Percentiles rank a stretch among this genome's conserved stretches.
These are phyloP conservation scores for Sebastes jordani DNA, from an alignment of 2,797 vertebrate species.

Conservation along the genomic window DNA sequence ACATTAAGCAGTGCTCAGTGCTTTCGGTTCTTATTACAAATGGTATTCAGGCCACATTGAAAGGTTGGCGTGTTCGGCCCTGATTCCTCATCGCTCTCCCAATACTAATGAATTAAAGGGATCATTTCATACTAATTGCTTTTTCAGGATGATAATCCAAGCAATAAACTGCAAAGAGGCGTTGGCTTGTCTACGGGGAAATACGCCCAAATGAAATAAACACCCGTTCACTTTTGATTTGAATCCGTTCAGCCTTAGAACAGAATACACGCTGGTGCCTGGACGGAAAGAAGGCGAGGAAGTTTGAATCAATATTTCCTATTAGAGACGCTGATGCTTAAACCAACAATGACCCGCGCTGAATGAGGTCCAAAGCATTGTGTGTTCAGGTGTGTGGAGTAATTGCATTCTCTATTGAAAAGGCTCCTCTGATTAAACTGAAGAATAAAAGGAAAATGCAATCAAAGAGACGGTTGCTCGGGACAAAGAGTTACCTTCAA, in stretches of 20 bases:
- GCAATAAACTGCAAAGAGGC: conserved; percentile 67
- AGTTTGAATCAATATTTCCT: conserved; percentile 82
- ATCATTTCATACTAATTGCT: conserved; percentile 73
- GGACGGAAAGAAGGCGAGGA: conserved; percentile 62
- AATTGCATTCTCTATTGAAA: conserved; percentile 83
- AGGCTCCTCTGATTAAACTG: conserved; percentile 79
- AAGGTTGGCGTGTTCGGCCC: conserved; percentile 32
- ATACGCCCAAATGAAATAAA: conserved; percentile 78
- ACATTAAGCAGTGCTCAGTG: conserved; percentile 29
- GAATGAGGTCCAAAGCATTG: conserved; percentile 74
- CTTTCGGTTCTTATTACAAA: conserved; percentile 30
- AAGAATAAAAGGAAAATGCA: conserved; percentile 74
- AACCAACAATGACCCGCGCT: conserved; percentile 76
- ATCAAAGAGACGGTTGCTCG: conserved; percentile 67
- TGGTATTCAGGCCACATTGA: conserved; percentile 26
- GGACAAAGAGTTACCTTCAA: conserved; percentile 74
- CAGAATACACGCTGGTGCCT: conserved; percentile 50
- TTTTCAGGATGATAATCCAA: conserved; percentile 70
- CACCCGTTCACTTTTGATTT: conserved; percentile 68
- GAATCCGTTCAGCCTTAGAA: conserved; percentile 60
- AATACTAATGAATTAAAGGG: conserved; percentile 43
- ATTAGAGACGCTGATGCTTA: conserved; percentile 78
- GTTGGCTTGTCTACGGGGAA: conserved; percentile 67
- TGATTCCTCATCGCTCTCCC: conserved; percentile 30
- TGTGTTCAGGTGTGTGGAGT: conserved; percentile 81